Evolutionary conservation across 2,888 invertebrate genomes (phyloP), one percentile per base, ranked within the genome.

Genomic region (Parascotia fuliginaria): DNA sequence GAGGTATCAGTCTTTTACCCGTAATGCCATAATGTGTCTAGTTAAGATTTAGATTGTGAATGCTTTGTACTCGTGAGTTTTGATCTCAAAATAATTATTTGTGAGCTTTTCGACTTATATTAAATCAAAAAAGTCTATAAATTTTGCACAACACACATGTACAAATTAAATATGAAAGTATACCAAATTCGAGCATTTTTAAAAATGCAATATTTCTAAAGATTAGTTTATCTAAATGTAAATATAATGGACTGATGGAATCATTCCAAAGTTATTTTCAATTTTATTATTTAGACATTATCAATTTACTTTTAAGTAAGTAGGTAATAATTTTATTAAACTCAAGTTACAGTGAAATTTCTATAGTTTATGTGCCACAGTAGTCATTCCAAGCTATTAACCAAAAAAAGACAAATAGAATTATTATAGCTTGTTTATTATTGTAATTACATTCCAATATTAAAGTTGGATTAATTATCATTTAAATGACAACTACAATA

Each of bases 61-160:
- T 53, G 70, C 74, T 79, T 76, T 71, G 70, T 77, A 63, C 63
- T 65, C 77, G 79, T 83, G 79, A 77, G 80, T 81, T 80, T 77
- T 83, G 85, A 85, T 85, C 85, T 85, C 85, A 83, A 70, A 60
- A 49, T 78, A 58, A 46, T 55, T 56, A 61, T 59, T 50, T 55
- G 49, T 45, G 39, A 61, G 52, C 43, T 28, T 62, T 58, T 47
- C 31, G 24, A 31, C 29, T 38, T 41, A 16, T 9, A 22, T 42
- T 13, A 13, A 13, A 31, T 7, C 0, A 0, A 31, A 13, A 9
- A 6, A 7, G 4, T 24, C 1, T 0, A 31, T 13, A 9, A n/a
- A n/a, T 41, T 9, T 41, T 38, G 11, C 16, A 37, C 7, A 29
- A 6, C 2, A 7, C 7, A 13, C 1, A 5, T 31, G 13, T 13